These are phyloP conservation scores for Coelopa frigida DNA, from an alignment of 1,140 invertebrate species.

Conservation along the genomic window DNA sequence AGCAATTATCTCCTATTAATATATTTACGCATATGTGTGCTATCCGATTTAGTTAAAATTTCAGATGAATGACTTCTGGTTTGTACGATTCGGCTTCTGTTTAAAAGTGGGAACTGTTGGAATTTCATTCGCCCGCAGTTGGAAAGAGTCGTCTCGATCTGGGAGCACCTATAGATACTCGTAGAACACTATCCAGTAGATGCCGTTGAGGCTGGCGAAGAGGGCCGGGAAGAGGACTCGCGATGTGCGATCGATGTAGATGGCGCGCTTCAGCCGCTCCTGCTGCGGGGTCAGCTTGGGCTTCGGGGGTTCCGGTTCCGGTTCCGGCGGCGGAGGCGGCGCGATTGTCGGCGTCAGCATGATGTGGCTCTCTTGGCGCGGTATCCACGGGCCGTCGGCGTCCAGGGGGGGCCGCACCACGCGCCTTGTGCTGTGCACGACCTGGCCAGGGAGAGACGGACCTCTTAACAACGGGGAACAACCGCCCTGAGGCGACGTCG, in stretches of 20 bases:
- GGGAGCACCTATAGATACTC: slow-evolving; percentile 74
- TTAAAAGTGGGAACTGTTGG: too few relatives aligned
- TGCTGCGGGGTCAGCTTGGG: slow-evolving; percentile 55
- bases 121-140: too few relatives aligned
- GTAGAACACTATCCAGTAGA: slow-evolving; percentile 85
- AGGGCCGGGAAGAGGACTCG: slow-evolving; percentile 79
- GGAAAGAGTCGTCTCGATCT: too few relatives aligned
- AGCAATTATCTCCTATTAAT: too few relatives aligned
- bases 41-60: too few relatives aligned
- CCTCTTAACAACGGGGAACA: too few relatives aligned
- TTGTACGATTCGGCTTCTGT: too few relatives aligned
- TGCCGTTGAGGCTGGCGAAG: slow-evolving; percentile 75
- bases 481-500: neutral
- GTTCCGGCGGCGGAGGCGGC: slow-evolving; percentile 46
- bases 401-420: slow-evolving; percentile 34
- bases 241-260: slow-evolving; percentile 80
- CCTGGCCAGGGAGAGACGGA: too few relatives aligned
- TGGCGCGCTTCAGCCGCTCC: slow-evolving; percentile 62
- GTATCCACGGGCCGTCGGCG: slow-evolving; percentile 42
- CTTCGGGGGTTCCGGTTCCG: slow-evolving; percentile 46
- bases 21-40: too few relatives aligned
- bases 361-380: slow-evolving; percentile 37
- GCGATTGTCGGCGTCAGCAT: slow-evolving; percentile 34
- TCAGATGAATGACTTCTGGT: too few relatives aligned
- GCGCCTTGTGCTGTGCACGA: slow-evolving; percentile 31